phyloP scores from a whole-genome alignment of 1,140 invertebrate species.

The Aethina tumida region DNA sequence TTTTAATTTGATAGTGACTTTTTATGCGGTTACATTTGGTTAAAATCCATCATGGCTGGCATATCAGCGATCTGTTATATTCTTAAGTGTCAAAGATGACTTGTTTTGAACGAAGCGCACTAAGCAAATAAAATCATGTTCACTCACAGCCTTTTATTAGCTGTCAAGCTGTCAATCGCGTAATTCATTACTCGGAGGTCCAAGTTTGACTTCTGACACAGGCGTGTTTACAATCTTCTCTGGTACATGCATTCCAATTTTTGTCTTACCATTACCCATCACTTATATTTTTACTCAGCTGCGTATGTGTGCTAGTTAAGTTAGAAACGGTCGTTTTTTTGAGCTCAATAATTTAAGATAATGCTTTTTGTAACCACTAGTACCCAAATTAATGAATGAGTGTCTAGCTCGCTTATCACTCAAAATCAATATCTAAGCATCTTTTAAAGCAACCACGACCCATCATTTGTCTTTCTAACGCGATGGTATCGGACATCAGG shows the following conservation, averaged over 20 bases:
- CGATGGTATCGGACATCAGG: slow-evolving; percentile 19
- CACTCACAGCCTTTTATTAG: slow-evolving; percentile 17
- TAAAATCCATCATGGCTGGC: slow-evolving; percentile 12
- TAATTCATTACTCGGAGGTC: slow-evolving; percentile 19
- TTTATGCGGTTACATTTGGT: slow-evolving; percentile 7
- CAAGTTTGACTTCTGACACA: slow-evolving; percentile 13
- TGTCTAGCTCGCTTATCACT: not conserved
- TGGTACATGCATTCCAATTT: slow-evolving; percentile 11
- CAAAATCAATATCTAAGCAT: slow-evolving; percentile 1
- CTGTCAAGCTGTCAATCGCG: slow-evolving; percentile 20
- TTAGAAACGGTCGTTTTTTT: too few species aligned
- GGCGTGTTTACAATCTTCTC: slow-evolving; percentile 10
- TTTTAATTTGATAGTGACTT: not conserved
- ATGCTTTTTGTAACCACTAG: too few species aligned
- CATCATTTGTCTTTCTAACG: slow-evolving; percentile 25
- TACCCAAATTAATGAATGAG: too few species aligned
- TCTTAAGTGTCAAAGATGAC: slow-evolving; percentile 16
- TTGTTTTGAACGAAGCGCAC: slow-evolving; percentile 13
- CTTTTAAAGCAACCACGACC: slow-evolving; percentile 9
- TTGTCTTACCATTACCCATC: too few species aligned
- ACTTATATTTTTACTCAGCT: too few species aligned
- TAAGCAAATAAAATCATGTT: slow-evolving; percentile 20
- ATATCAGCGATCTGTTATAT: slow-evolving; percentile 11
- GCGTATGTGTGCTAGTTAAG: too few species aligned
- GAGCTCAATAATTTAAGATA: too few species aligned